These are phyloP conservation scores for Corapipo altera DNA, from an alignment of 2,113 vertebrate species.

Conservation along the genomic window DNA sequence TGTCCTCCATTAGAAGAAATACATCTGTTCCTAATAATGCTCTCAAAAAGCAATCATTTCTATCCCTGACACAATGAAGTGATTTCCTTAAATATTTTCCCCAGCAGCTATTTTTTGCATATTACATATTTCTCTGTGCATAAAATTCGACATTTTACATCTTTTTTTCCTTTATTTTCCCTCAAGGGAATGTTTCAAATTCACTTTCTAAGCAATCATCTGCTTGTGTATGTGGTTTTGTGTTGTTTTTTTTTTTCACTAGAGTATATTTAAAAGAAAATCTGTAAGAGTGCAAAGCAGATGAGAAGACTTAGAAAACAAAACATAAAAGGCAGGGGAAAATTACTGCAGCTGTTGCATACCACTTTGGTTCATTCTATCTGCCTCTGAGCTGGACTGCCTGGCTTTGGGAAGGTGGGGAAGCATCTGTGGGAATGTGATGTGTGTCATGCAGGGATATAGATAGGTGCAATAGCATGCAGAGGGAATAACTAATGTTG, in stretches of 20 bases:
- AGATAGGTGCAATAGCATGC: background rate
- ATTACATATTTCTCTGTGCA: background rate
- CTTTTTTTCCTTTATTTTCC: background rate
- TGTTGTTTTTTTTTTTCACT: background rate
- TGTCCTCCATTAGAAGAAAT: background rate
- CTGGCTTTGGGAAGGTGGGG: background rate
- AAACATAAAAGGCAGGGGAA: background rate
- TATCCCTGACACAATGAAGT: background rate
- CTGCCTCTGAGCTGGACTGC: background rate
- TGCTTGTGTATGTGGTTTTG: background rate
- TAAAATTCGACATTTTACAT: background rate
- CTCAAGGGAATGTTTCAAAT: background rate
- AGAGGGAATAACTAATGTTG: background rate
- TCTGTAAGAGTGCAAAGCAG: background rate
- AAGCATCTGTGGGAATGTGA: background rate
- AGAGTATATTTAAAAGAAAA: background rate
- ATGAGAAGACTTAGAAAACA: background rate
- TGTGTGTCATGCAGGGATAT: rapidly evolving
- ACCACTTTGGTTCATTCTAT: background rate
- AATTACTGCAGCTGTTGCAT: background rate
- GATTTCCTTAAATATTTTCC: slow-evolving; percentile 64
- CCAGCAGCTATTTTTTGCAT: slow-evolving; percentile 51
- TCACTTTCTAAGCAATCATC: background rate
- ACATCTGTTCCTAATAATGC: slow-evolving; percentile 55
- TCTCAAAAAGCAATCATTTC: slow-evolving; percentile 28